These are phyloP conservation scores for Watsonalla cultraria DNA, from an alignment of 2,888 invertebrate genomes.

Conservation along the genomic window DNA sequence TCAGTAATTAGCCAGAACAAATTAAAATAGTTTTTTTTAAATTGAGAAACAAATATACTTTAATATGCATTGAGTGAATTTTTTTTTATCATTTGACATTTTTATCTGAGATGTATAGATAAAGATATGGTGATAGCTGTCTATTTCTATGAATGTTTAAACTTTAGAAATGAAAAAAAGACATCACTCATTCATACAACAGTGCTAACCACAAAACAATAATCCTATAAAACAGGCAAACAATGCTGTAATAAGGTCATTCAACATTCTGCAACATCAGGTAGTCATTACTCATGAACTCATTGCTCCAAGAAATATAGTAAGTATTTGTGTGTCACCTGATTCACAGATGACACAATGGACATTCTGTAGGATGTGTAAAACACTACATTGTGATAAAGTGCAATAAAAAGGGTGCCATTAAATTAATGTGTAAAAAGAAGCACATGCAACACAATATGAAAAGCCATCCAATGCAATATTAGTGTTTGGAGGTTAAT, in stretches of 20 bases:
- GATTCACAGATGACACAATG: constrained; percentile 53
- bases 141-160: too few relatives aligned
- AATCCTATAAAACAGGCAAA: constrained; percentile 15
- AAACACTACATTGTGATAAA: constrained; percentile 9
- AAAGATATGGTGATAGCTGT: too few relatives aligned
- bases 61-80: too few relatives aligned
- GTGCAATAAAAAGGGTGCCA: neutral
- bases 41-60: too few relatives aligned
- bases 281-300: constrained; percentile 23
- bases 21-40: too few relatives aligned
- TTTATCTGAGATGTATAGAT: too few relatives aligned
- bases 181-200: neutral
- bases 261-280: constrained; percentile 9
- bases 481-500: neutral
- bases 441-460: neutral
- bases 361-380: constrained; percentile 20
- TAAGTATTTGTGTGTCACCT: constrained; percentile 52
- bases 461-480: neutral
- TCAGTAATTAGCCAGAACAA: too few relatives aligned
- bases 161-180: too few relatives aligned
- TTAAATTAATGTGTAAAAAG: neutral
- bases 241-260: constrained; percentile 9
- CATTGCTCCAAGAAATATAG: constrained; percentile 36
- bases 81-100: too few relatives aligned
- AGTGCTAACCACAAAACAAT: neutral